Evolutionary conservation across 2,797 vertebrate species (phyloP), one percentile per base, ranked within the genome.

Genomic region (Morus bassanus): DNA sequence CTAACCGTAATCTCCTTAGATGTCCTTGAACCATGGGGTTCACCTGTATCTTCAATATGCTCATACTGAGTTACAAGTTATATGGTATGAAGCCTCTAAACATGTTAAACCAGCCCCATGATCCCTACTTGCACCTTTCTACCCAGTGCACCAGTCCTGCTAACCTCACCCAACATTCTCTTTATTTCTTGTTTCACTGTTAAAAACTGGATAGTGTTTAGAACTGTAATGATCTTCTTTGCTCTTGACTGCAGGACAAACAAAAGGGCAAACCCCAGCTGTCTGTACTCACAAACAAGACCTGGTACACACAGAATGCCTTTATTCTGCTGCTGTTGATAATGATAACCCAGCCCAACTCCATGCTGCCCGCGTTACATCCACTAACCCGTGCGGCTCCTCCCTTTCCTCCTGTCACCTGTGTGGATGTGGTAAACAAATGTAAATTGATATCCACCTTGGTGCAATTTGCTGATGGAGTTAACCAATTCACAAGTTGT

Each of bases 371-470:
- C 51, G 43, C 7, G 0, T 54, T 57, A 30, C 30, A 35, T 61
- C 23, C 50, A 18, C 31, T 31, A 12, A 45, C 33, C 45, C 13
- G 1, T 43, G 60, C 43, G 65, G 33, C 83, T 93, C 63, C 88
- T 94, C 90, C 91, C 69, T 85, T 48, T 75, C 57, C 39, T 96
- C 63, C 84, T 60, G 63, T 81, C 93, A 82, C 75, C 94, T 91
- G 61, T 92, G 86, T 94, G 95, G 81, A 85, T 88, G 89, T 93
- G 92, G 79, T 94, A 94, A 94, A 94, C 94, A 92, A 73, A 84
- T 56, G 61, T 43, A 76, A 94, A 68, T 31, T 50, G 65, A 63
- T 87, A 89, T 19, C 84, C 65, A 23, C 64, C 8, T 10, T 16
- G 64, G 33, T 94, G 81, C 78, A 88, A 56, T 87, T 91, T 85